Base-by-base conservation (phyloP, 2,113 vertebrate species). In the Phalacrocorax carbo region DNA sequence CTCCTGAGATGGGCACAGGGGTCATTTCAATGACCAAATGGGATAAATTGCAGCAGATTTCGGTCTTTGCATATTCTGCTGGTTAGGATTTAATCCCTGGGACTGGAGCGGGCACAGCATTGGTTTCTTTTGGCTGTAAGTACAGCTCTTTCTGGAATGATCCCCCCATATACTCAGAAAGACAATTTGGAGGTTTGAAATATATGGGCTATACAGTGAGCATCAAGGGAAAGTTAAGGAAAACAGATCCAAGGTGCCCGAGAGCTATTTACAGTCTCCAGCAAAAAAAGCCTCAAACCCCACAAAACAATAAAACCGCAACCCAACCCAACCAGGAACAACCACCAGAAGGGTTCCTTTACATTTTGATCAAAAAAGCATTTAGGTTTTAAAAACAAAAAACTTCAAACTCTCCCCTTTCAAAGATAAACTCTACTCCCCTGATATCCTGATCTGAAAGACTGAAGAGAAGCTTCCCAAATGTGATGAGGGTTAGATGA, bases 401-500 rank as follows among this genome's bases (percentile, higher is more conserved):
- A 13, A 15, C 91, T 95, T 97, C 96, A 96, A 91, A 94, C 88
- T 6, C 19, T 9, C 19, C 32, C 18, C 68, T 88, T 94, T 97
- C 80, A 91, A 94, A 95, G 96, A 73, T 27, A 94, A 89, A 86
- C 66, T 82, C 81, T n/a, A 34, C 34, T 97, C 96, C 95, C 95
- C 66, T 64, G 96, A 89, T 64, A 77, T 30, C 60, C 68, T 0
- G 3, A 88, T 83, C 80, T 62, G 94, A 97, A 77, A 64, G 84
- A 7, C 80, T 82, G 94, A 86, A 93, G 90, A 82, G 82, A 44
- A 82, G 86, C 84, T 82, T 96, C 95, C 94, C 94, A 92, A 96
- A 92, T 79, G 88, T 36, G 90, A 87, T 51, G 91, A 73, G 88
- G 96, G 82, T 90, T 91, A 78, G 94, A 90, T 9, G 78, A 95